Base-by-base conservation (phyloP, 2,888 invertebrate species). In the Malacosoma neustria region DNA sequence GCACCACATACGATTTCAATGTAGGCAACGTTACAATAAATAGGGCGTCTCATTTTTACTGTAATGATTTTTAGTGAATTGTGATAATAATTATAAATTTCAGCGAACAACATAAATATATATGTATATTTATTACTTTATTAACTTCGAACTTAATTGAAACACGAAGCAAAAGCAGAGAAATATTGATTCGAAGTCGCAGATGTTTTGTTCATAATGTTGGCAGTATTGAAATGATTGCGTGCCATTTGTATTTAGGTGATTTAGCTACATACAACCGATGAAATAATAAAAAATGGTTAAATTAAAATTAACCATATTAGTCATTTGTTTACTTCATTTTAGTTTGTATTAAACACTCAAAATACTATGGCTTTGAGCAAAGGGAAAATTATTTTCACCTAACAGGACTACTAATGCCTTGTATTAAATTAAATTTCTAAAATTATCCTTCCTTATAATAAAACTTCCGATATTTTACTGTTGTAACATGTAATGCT, bases 1-100 rank as follows among this genome's bases (percentile, higher is more conserved):
- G 41, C 52, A 54, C 61, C 61, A 59, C 61, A 39, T 51, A 33
- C 37, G 45, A 42, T 33, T 35, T 37, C 72, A 69, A 34, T 39
- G 42, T 44, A 45, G 54, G 72, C 81, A 81, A 77, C 71, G 29
- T 54, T 34, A 43, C 38, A 37, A 35, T 14, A 40, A 45, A 42
- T 46, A 22, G 22, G 45, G 43, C 41, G 22, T 40, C 38, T 54
- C 35, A 51, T 46, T 46, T 35, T 39, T 37, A 35, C 13, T 37
- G 32, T 30, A 4, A 29, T 32, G 34, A 33, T 36, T 12, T 11
- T 13, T 11, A 31, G 7, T 5, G 14, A 33, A 22, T 22, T 22
- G 4, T 22, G 9, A 22, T 22, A 11, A 6, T n/a, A 11, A 34
- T 36, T 34, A 35, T 29, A 34, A 42, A n/a, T n/a, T n/a, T n/a